phyloP scores from a whole-genome alignment of 2,113 vertebrate genomes.

The Uropsilus gracilis region DNA sequence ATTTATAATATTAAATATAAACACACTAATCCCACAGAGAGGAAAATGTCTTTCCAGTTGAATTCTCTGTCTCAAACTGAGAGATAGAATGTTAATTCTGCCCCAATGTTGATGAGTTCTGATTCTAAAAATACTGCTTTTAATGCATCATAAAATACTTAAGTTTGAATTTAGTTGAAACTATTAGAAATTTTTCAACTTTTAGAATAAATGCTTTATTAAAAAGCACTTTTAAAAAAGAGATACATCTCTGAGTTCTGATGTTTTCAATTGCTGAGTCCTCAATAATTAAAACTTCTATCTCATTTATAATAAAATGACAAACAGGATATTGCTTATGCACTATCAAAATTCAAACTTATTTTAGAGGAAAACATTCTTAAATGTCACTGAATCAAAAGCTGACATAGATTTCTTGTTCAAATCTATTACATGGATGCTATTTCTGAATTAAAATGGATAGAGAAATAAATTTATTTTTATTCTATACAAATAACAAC shows the following conservation, averaged over 20 bases:
- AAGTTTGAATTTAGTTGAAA: conserved; percentile 74
- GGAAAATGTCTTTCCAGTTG: conserved; percentile 72
- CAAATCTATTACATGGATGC: neutral
- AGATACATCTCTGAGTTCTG: conserved; percentile 33
- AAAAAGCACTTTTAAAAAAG: conserved; percentile 77
- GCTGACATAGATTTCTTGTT: neutral
- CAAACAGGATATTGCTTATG: conserved; percentile 58
- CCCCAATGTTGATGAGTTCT: conserved; percentile 43
- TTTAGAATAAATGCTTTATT: conserved; percentile 79
- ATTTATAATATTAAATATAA: conserved; percentile 83
- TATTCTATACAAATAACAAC: neutral
- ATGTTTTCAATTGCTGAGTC: conserved; percentile 32
- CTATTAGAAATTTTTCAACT: conserved; percentile 75
- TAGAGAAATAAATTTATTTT: neutral
- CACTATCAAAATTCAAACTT: conserved; percentile 57
- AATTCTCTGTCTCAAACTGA: conserved; percentile 69
- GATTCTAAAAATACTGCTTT: conserved; percentile 81
- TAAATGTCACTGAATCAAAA: conserved; percentile 25
- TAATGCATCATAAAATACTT: conserved; percentile 66
- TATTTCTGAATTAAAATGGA: neutral
- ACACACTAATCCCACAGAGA: conserved; percentile 64
- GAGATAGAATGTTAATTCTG: conserved; percentile 72
- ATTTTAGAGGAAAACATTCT: conserved; percentile 24
- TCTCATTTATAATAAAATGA: conserved; percentile 58
- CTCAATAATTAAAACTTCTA: conserved; percentile 69